Conservation (phyloP, 1,140 invertebrate species). For the Yoshiicerus persimilis region DNA sequence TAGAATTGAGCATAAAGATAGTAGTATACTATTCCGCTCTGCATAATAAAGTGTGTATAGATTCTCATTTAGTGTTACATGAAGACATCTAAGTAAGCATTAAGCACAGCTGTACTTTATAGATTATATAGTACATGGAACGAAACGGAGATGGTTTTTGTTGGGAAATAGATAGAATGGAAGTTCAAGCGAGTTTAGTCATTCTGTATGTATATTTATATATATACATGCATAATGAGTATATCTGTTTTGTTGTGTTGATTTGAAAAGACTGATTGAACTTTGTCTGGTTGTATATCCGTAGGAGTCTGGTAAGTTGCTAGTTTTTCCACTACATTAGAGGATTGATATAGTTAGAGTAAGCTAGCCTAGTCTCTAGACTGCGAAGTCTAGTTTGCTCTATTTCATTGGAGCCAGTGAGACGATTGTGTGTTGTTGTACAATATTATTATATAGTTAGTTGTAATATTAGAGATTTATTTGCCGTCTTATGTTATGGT, state of each 20-base stretch:
- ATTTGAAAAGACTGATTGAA: constrained; percentile 10
- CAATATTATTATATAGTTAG: background rate
- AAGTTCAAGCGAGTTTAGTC: background rate
- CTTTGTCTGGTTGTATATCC: background rate
- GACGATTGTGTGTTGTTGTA: background rate
- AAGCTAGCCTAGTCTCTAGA: background rate
- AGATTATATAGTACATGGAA: background rate
- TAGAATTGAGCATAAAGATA: too few species aligned
- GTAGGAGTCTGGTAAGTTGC: background rate
- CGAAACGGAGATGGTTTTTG: background rate
- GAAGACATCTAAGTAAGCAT: too few species aligned
- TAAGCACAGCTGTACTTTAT: background rate
- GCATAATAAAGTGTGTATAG: background rate
- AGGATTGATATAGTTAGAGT: background rate
- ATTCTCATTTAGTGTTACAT: background rate
- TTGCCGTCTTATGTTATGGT: background rate
- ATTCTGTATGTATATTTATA: too few species aligned
- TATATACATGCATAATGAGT: too few species aligned
- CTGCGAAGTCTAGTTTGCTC: background rate
- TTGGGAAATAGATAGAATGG: background rate
- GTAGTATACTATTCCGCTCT: too few species aligned
- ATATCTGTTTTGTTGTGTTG: background rate
- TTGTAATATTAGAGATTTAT: background rate
- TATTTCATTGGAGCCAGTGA: constrained; percentile 3
- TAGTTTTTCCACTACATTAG: background rate